phyloP scores from a whole-genome alignment of 2,113 vertebrate species.

The Burhinus oedicnemus region DNA sequence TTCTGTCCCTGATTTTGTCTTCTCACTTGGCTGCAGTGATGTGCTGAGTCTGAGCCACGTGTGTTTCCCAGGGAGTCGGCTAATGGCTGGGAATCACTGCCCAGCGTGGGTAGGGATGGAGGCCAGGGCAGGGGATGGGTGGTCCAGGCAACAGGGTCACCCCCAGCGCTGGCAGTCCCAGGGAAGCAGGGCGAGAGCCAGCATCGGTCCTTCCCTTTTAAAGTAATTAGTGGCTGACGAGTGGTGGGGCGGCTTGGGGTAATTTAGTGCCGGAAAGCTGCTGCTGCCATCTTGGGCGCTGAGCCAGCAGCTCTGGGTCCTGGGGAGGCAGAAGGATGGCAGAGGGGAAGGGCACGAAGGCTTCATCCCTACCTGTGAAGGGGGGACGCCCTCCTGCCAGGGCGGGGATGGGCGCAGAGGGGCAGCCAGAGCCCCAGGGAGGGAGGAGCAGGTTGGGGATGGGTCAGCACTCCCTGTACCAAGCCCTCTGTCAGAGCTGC shows the following conservation, averaged over 20 bases:
- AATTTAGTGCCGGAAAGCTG: constrained; percentile 9
- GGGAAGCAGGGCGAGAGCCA: accelerated
- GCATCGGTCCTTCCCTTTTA: constrained; percentile 29
- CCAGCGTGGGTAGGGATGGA: background rate
- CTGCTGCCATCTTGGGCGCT: background rate
- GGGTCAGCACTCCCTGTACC: background rate
- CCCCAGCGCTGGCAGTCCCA: background rate
- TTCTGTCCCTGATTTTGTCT: background rate
- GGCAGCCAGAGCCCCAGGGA: background rate
- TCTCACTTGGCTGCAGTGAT: background rate
- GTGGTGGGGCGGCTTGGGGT: background rate
- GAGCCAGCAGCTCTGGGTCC: background rate
- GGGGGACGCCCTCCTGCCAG: background rate
- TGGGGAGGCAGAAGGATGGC: background rate
- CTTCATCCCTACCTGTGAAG: background rate
- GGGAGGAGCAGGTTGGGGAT: too few relatives aligned
- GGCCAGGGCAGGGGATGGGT: background rate
- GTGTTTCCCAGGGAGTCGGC: background rate
- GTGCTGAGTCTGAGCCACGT: background rate
- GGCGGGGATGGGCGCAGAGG: background rate
- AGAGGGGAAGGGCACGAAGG: background rate
- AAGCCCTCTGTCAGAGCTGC: too few relatives aligned
- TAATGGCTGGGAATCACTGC: background rate
- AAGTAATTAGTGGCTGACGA: background rate
- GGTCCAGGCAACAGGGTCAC: background rate